Evolutionary conservation across 2,888 invertebrate genomes (phyloP).

Genomic region (Coelinius sp.): DNA sequence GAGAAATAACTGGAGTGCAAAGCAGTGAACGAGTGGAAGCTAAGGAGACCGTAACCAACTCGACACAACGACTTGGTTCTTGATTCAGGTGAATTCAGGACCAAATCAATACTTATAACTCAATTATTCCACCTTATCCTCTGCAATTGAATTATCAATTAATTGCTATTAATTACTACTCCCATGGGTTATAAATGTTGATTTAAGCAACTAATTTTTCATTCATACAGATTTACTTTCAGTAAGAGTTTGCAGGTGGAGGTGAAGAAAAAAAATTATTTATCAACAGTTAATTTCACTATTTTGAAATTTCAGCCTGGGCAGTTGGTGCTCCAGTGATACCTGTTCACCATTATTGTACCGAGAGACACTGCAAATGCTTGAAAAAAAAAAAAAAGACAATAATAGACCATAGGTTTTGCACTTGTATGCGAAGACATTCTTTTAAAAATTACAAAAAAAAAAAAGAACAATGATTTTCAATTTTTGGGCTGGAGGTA

Average conservation of each 20-base stretch:
- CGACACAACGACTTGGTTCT: constrained; percentile 65
- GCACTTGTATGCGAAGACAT: not conserved
- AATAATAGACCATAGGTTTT: constrained; percentile 7
- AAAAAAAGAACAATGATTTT: not conserved
- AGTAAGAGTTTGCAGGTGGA: constrained; percentile 12
- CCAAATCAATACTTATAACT: constrained; percentile 68
- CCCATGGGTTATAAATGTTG: constrained; percentile 63
- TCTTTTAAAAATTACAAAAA: not conserved
- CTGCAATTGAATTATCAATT: constrained; percentile 21
- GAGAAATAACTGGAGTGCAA: constrained; percentile 45
- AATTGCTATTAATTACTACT: not conserved
- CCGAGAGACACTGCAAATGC: not conserved
- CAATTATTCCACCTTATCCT: constrained; percentile 31
- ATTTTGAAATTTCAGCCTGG: constrained; percentile 6
- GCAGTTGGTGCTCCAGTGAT: not conserved
- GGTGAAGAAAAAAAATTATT: not conserved
- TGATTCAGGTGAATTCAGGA: constrained; percentile 70
- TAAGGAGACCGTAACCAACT: constrained; percentile 56
- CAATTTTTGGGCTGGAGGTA: constrained; percentile 12
- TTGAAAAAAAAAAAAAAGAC: not conserved
- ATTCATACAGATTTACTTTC: constrained; percentile 19
- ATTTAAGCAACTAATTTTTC: constrained; percentile 55
- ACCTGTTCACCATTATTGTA: not conserved
- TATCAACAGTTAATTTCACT: constrained; percentile 11
- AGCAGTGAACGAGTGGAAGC: constrained; percentile 54